Percentiles rank a stretch among this genome's conserved stretches.
Evolutionary conservation across 2,888 invertebrate species (phyloP).

Genomic region (Nephrotoma guestfalica): DNA sequence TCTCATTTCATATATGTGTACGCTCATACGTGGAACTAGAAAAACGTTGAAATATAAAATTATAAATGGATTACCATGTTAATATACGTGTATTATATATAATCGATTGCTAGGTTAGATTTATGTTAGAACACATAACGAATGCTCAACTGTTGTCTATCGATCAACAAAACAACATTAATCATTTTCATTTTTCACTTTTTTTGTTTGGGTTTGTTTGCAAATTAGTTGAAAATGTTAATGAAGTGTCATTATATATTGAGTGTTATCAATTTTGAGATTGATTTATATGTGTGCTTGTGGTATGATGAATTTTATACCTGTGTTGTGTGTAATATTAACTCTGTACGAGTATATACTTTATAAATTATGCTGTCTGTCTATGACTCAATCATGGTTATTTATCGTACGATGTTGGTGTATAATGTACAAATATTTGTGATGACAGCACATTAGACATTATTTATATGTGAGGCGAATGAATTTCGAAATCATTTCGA

Average conservation of each 20-base stretch:
- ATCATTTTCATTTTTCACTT: not conserved
- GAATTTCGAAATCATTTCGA: not conserved
- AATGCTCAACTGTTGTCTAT: not conserved
- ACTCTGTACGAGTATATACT: not conserved
- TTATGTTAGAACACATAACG: not conserved
- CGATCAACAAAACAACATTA: not conserved
- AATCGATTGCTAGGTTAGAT: not conserved
- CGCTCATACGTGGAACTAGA: not conserved
- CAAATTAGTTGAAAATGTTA: not conserved
- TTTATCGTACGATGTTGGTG: not conserved
- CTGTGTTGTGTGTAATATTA: not conserved
- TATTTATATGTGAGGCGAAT: not conserved
- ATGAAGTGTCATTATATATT: not conserved
- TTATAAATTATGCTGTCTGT: not conserved
- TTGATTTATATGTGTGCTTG: not conserved
- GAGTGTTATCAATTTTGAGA: not conserved
- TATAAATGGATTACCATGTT: not conserved
- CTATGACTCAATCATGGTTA: not conserved
- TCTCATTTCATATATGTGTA: not conserved
- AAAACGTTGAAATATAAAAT: not conserved
- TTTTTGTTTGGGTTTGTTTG: not conserved
- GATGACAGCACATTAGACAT: not conserved
- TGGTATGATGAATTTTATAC: not conserved
- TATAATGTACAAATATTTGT: not conserved
- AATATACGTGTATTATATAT: not conserved